Base-by-base conservation (phyloP, 2,888 invertebrate species). In the Lapara coniferarum region DNA sequence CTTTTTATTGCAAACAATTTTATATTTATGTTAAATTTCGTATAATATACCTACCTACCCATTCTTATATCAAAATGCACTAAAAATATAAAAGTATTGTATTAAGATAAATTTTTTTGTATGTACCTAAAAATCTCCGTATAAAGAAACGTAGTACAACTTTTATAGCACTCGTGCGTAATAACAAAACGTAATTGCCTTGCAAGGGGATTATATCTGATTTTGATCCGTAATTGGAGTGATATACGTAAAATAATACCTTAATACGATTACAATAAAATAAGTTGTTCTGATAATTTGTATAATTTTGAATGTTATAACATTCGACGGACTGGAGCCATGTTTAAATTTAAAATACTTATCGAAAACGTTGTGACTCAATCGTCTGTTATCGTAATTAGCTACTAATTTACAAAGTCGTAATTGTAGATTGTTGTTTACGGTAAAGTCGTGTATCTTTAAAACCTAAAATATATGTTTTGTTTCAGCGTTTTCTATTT, bases 401-500 rank as follows among this genome's bases (percentile, higher is more conserved):
- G 63, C 19, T 49, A 63, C 46, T 63, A 63, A 63, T 63, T 19
- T 49, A 63, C 63, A 49, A 63, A 63, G 46, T 49, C 49, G 49
- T 63, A 46, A 63, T 63, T 63, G 63, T 63, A 63, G 63, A 63
- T 63, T 63, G 49, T 63, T 63, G 46, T 63, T 63, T 63, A 63
- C 49, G 10, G 30, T 49, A 49, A 19, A 56, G 19, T 19, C 12
- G 46, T 19, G 19, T 25, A 49, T 16, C 63, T 49, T 63, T 63
- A 63, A 49, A 12, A 19, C 16, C 13, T 49, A 63, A 16, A 25
- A 25, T 25, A 46, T 63, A 10, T 7, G 4, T 16, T 59, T 63
- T 63, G 10, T n/a, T 16, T 58, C n/a, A 59, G 12, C 13, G 6
- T 30, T 56, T 5, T 4, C 56, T 25, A 13, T 1, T 4, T 37